phyloP scores from a whole-genome alignment of 2,113 vertebrate genomes.

The Rynchops niger region DNA sequence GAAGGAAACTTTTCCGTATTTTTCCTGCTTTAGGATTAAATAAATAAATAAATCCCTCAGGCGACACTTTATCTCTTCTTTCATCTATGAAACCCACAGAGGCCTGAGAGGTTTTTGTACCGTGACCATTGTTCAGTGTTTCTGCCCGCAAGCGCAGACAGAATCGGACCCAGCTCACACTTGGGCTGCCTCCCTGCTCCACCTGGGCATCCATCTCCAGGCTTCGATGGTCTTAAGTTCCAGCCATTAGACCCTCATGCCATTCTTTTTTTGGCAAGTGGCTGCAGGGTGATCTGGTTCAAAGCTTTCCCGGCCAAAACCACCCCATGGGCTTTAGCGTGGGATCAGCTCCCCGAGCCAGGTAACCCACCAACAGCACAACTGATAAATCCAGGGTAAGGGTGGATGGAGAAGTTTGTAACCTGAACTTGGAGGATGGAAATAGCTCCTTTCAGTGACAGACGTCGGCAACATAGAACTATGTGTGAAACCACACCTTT shows the following conservation, averaged over 20 bases:
- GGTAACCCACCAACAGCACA: fast-evolving
- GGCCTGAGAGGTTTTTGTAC: fast-evolving
- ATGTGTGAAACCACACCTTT: fast-evolving
- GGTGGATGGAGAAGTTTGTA: neutral
- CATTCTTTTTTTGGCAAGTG: neutral
- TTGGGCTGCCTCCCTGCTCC: neutral
- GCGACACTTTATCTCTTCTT: neutral
- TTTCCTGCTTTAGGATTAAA: conserved; percentile 42
- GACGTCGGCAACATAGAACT: neutral
- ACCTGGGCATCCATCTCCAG: neutral
- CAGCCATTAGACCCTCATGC: neutral
- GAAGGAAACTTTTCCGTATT: conserved; percentile 14
- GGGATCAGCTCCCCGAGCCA: neutral
- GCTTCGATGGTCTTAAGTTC: fast-evolving
- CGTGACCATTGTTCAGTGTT: fast-evolving
- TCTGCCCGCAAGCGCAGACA: neutral
- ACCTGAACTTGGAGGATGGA: neutral
- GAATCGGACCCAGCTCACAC: neutral
- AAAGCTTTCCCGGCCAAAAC: neutral
- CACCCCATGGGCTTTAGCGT: fast-evolving
- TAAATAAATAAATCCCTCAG: neutral
- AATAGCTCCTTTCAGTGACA: neutral
- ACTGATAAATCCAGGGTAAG: neutral
- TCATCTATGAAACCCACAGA: fast-evolving
- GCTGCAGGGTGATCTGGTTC: neutral